Percentiles rank a stretch among this genome's conserved stretches.
These are phyloP conservation scores for Oophaga sylvatica DNA, from an alignment of 2,797 vertebrate genomes.

Conservation along the genomic window DNA sequence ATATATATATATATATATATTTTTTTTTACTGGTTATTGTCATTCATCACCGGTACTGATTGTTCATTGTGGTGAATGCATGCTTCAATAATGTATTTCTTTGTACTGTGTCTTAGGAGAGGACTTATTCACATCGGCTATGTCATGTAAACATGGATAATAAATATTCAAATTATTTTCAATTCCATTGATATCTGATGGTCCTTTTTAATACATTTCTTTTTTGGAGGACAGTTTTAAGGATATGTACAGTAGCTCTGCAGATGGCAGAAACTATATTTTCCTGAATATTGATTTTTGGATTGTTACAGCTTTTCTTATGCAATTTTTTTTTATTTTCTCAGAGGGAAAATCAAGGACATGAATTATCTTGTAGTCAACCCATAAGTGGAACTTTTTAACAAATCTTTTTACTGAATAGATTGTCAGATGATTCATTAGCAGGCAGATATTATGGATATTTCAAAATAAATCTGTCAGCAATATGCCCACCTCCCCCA, in stretches of 20 bases:
- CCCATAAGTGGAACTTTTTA: too few relatives aligned
- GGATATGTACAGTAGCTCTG: neutral
- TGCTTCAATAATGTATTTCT: neutral
- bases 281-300: neutral
- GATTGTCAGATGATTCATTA: too few relatives aligned
- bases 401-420: too few relatives aligned
- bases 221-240: neutral
- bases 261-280: neutral
- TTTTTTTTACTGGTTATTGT: neutral
- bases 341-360: too few relatives aligned
- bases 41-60: neutral
- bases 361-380: too few relatives aligned
- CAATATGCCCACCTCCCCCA: too few relatives aligned
- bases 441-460: too few relatives aligned
- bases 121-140: neutral
- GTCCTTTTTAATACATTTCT: neutral
- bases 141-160: neutral
- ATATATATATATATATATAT: too few relatives aligned
- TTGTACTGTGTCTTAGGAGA: neutral
- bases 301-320: too few relatives aligned
- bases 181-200: neutral
- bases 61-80: neutral
- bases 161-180: neutral
- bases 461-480: too few relatives aligned
- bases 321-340: too few relatives aligned